A percentile compares a stretch with the other conserved stretches of the same genome.
Conservation (phyloP, 1,140 invertebrate species). For the Vanessa tameamea region DNA sequence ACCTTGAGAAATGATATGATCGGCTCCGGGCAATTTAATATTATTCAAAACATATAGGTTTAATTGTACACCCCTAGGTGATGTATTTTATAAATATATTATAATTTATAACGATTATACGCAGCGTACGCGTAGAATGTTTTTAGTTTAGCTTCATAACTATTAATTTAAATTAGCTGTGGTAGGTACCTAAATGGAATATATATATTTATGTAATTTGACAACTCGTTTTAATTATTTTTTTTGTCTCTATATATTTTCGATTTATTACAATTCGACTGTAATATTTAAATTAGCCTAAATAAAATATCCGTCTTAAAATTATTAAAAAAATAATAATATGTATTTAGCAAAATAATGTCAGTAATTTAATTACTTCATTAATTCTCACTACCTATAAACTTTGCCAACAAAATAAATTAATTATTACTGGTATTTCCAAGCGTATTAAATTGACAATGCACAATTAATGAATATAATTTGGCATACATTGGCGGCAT, state of each 20-base stretch:
- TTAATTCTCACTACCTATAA: neutral
- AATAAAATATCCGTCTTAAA: neutral
- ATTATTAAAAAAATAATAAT: neutral
- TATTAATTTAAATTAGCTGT: no score
- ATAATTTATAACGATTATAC: no score
- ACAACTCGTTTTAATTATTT: no score
- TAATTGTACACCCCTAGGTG: no score
- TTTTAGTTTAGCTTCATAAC: no score
- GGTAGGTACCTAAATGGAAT: no score
- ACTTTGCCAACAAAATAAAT: constrained; percentile 1
- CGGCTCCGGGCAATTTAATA: no score
- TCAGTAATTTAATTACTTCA: constrained; percentile 8
- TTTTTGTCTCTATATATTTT: neutral
- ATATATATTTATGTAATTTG: no score
- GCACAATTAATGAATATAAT: neutral
- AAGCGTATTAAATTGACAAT: constrained; percentile 11
- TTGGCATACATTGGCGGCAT: constrained; percentile 17
- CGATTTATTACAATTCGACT: neutral
- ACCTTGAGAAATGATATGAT: no score
- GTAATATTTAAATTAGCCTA: neutral
- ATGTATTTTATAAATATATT: no score
- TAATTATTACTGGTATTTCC: neutral
- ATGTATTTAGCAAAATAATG: constrained; percentile 6
- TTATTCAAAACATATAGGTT: no score
- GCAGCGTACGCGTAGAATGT: no score